Conservation (phyloP, 2,113 vertebrate genomes). For the Percopsis transmontana region DNA sequence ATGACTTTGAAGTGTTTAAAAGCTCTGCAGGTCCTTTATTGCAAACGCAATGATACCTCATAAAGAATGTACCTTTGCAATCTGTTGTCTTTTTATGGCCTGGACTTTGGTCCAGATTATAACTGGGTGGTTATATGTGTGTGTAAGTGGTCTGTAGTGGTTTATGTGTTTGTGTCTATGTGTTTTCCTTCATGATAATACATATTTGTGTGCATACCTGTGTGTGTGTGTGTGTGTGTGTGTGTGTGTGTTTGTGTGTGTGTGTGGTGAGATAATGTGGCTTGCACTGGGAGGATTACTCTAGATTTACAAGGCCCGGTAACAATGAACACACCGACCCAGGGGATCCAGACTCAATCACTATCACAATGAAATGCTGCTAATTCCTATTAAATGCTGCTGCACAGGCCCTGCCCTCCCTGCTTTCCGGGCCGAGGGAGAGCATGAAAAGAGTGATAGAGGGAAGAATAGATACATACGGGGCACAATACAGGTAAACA, state of each 20-base stretch:
- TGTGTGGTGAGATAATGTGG: background rate
- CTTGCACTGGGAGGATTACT: constrained; percentile 66
- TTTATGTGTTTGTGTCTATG: background rate
- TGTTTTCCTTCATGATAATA: background rate
- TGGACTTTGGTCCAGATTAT: background rate
- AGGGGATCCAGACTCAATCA: constrained; percentile 68
- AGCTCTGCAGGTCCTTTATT: background rate
- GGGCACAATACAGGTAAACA: constrained; percentile 14
- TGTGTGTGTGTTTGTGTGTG: background rate
- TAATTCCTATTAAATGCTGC: constrained; percentile 75
- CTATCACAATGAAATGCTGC: constrained; percentile 70
- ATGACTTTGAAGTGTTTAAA: background rate
- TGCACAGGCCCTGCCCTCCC: constrained; percentile 54
- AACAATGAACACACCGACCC: constrained; percentile 67
- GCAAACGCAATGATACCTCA: background rate
- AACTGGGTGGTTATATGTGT: constrained; percentile 2
- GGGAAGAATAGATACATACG: background rate
- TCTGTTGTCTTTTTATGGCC: background rate
- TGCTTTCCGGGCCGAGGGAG: constrained; percentile 29
- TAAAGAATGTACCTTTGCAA: background rate
- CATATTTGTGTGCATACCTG: background rate
- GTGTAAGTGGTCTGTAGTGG: background rate
- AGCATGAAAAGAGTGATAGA: constrained; percentile 9
- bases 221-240: constrained; percentile 22
- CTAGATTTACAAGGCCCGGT: constrained; percentile 71